These are phyloP conservation scores for Drosophila kepulauana DNA, from an alignment of 1,140 invertebrate genomes.

Conservation along the genomic window DNA sequence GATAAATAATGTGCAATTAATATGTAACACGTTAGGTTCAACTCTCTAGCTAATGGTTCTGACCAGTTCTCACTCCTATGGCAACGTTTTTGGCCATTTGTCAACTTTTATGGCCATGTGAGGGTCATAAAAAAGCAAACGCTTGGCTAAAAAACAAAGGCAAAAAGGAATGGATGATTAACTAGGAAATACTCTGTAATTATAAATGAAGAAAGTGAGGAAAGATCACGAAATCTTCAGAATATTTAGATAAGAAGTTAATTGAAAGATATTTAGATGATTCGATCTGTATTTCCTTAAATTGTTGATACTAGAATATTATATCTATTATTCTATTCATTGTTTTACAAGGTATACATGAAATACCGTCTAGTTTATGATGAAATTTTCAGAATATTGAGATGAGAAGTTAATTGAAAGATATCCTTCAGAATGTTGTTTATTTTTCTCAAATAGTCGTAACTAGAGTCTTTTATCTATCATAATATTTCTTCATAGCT, in stretches of 20 bases:
- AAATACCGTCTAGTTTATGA: too few species aligned
- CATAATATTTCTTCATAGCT: too few species aligned
- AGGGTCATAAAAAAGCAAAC: constrained; percentile 70
- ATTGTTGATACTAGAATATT: too few species aligned
- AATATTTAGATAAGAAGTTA: background rate
- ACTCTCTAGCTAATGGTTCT: constrained; percentile 61
- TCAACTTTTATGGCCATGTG: constrained; percentile 71
- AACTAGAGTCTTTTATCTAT: too few species aligned
- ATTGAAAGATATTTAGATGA: background rate
- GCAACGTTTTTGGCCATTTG: constrained; percentile 58
- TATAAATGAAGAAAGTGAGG: background rate
- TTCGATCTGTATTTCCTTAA: background rate
- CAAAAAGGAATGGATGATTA: background rate
- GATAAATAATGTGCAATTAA: constrained; percentile 81
- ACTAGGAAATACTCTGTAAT: constrained; percentile 5
- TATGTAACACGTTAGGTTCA: constrained; percentile 79
- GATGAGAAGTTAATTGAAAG: too few species aligned
- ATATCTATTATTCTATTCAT: too few species aligned
- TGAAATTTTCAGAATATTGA: too few species aligned
- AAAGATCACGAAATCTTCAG: background rate
- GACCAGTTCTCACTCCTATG: constrained; percentile 15
- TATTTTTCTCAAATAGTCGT: too few species aligned
- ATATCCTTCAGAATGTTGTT: too few species aligned
- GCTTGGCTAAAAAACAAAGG: constrained; percentile 10
- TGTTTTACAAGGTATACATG: too few species aligned